Percentiles rank a stretch among this genome's conserved stretches.
Conservation (phyloP, 2,113 vertebrate species). For the Ramphastos sulfuratus region DNA sequence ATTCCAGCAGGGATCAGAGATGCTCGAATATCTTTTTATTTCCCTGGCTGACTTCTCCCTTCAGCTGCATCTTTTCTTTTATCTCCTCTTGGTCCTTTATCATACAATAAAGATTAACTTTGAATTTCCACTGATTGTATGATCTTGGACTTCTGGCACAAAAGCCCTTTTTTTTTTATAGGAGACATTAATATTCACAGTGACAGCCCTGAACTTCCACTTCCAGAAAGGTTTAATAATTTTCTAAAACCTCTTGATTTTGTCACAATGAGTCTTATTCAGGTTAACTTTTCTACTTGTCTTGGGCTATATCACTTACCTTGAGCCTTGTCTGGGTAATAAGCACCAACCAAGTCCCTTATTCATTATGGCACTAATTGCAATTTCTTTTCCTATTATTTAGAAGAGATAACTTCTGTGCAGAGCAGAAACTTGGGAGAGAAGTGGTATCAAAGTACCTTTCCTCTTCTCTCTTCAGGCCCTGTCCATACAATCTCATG, state of each 20-base stretch:
- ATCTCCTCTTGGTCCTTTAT: constrained; percentile 2
- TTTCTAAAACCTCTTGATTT: constrained; percentile 66
- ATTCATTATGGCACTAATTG: constrained; percentile 31
- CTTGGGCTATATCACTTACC: neutral
- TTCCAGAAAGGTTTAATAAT: constrained; percentile 53
- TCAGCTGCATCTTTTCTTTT: constrained; percentile 7
- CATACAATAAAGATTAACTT: constrained; percentile 55
- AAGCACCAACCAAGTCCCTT: neutral
- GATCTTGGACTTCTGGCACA: constrained; percentile 37
- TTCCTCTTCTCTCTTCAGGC: neutral
- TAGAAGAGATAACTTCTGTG: neutral
- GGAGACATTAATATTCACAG: constrained; percentile 50
- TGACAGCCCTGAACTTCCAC: constrained; percentile 19
- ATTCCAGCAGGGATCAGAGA: neutral
- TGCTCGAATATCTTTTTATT: neutral
- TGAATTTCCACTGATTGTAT: constrained; percentile 55
- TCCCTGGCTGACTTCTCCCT: constrained; percentile 20
- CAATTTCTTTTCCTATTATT: constrained; percentile 20
- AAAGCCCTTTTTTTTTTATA: constrained; percentile 33
- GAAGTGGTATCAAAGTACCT: neutral
- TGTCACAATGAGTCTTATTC: constrained; percentile 46
- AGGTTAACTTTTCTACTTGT: constrained; percentile 2
- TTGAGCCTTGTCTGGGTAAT: neutral
- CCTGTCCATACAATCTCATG: neutral
- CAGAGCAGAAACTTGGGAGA: neutral